phyloP scores from a whole-genome alignment of 2,797 vertebrate species.

The Gobio occitaniae region DNA sequence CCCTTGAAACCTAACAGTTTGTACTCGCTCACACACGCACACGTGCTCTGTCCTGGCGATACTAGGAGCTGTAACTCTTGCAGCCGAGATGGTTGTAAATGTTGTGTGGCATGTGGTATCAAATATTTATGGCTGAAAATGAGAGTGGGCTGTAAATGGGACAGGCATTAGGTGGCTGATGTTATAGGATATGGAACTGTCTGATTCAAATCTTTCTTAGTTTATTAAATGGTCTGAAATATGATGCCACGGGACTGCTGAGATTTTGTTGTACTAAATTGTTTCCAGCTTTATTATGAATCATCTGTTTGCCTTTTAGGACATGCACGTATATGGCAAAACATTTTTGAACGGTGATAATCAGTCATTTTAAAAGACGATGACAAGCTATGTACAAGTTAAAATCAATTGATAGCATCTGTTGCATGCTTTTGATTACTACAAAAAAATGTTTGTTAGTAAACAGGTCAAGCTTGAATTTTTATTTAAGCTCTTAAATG shows the following conservation, averaged over 20 bases:
- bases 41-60: conserved; percentile 19
- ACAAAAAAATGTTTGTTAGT: too few relatives aligned
- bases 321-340: background rate
- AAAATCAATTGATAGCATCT: conserved; percentile 1
- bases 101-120: conserved; percentile 9
- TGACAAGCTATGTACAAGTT: background rate
- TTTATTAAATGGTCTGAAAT: conserved; percentile 21
- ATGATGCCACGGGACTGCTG: background rate
- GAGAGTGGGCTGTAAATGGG: conserved; percentile 14
- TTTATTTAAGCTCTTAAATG: too few relatives aligned
- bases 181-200: conserved; percentile 1
- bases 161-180: background rate
- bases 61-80: conserved; percentile 37
- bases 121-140: conserved; percentile 44
- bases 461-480: too few relatives aligned
- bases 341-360: background rate
- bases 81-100: conserved; percentile 39
- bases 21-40: background rate
- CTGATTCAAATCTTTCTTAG: background rate
- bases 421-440: background rate
- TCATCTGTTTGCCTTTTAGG: background rate
- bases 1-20: conserved; percentile 46
- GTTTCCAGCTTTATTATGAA: background rate
- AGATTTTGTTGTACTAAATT: background rate
- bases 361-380: conserved; percentile 13